Conservation (phyloP, 2,113 vertebrate genomes). For the Aleadryas rufinucha region DNA sequence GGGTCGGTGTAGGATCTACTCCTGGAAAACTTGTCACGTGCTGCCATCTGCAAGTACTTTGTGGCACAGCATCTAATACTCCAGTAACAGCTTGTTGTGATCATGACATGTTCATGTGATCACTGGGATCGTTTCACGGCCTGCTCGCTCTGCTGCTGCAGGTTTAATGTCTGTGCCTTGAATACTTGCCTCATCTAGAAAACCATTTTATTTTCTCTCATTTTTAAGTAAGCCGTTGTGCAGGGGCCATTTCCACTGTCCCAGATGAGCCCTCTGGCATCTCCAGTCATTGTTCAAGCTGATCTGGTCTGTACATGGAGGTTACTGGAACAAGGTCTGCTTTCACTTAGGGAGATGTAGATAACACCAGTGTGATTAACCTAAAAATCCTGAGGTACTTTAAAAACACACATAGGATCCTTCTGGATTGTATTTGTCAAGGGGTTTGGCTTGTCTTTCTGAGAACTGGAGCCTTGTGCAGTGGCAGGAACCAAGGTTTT, state of each 20-base stretch:
- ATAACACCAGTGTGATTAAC: neutral
- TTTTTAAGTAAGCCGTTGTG: neutral
- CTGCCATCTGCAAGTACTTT: slow-evolving; percentile 21
- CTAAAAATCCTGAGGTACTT: neutral
- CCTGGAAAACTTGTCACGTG: neutral
- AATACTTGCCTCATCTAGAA: neutral
- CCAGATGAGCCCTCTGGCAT: neutral
- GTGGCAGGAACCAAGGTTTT: neutral
- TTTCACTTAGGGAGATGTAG: neutral
- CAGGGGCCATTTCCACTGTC: neutral
- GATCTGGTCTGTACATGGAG: neutral
- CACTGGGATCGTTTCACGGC: neutral
- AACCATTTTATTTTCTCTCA: neutral
- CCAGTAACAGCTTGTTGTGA: neutral
- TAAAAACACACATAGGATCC: neutral
- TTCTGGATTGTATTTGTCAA: neutral
- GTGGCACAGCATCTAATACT: neutral
- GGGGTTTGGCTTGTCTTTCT: neutral
- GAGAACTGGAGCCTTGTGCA: neutral
- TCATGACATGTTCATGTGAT: accelerated
- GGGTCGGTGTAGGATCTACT: neutral
- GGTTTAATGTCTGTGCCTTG: neutral
- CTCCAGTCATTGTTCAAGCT: neutral
- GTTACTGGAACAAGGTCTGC: neutral
- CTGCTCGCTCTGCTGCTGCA: neutral